Percentiles rank a stretch among this genome's conserved stretches.
Conservation (phyloP, 1,140 invertebrate genomes). For the Penaeus vannamei region DNA sequence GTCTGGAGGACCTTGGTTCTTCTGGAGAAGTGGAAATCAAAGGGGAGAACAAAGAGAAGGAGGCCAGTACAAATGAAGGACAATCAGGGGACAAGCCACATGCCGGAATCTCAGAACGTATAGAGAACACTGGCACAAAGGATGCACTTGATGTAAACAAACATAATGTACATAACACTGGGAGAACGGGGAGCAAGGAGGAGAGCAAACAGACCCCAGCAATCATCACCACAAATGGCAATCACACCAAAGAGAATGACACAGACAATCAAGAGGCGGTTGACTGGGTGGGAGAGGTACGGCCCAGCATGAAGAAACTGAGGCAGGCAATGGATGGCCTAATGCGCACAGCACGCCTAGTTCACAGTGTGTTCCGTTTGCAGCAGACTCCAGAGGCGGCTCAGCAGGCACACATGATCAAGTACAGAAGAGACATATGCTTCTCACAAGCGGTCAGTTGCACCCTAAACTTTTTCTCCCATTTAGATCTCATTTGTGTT, state of each 20-base stretch:
- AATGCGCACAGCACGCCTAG: constrained; percentile 85
- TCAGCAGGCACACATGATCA: constrained; percentile 78
- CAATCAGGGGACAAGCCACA: too few relatives aligned
- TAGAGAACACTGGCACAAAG: too few relatives aligned
- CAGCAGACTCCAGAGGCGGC: constrained; percentile 81
- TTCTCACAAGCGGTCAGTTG: constrained; percentile 85
- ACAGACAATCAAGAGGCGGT: constrained; percentile 76
- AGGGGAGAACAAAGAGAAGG: too few relatives aligned
- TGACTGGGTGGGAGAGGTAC: constrained; percentile 83
- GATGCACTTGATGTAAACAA: neutral
- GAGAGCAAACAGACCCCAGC: neutral
- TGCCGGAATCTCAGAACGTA: too few relatives aligned
- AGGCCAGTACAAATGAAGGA: too few relatives aligned
- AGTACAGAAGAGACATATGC: constrained; percentile 87
- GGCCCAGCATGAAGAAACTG: constrained; percentile 86
- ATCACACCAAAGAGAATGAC: neutral
- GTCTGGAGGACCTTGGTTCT: constrained; percentile 51
- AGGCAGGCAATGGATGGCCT: constrained; percentile 86
- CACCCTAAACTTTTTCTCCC: neutral
- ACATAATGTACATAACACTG: neutral
- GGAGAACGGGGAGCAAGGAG: neutral
- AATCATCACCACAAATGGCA: too few relatives aligned
- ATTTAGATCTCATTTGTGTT: neutral
- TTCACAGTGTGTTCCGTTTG: constrained; percentile 89
- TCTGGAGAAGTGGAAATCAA: constrained; percentile 30